These are phyloP conservation scores for Augiades crinisus DNA, from an alignment of 2,888 invertebrate genomes.

Conservation along the genomic window DNA sequence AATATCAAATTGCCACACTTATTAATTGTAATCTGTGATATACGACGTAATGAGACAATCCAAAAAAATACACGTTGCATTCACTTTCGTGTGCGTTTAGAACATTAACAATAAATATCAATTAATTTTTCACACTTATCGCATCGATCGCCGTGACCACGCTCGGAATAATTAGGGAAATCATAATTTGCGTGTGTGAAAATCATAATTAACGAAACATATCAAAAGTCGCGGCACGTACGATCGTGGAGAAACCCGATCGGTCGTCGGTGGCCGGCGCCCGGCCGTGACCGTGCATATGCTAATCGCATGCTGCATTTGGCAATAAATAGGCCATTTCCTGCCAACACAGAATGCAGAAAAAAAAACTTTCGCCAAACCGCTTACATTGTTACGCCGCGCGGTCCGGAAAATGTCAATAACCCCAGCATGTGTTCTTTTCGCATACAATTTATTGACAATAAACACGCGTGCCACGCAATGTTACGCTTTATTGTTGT, in stretches of 20 bases:
- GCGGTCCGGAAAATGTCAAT: slow-evolving; percentile 17
- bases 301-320: slow-evolving; percentile 54
- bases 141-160: slow-evolving; percentile 19
- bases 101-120: background rate
- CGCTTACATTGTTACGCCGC: slow-evolving; percentile 16
- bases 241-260: slow-evolving; percentile 52
- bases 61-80: background rate
- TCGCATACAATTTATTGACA: slow-evolving; percentile 9
- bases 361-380: slow-evolving; percentile 47
- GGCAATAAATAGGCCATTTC: slow-evolving; percentile 61
- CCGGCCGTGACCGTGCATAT: slow-evolving; percentile 56
- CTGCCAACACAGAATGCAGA: slow-evolving; percentile 53
- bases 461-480: background rate
- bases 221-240: slow-evolving; percentile 55
- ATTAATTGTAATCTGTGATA: background rate
- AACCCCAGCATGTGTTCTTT: slow-evolving; percentile 13
- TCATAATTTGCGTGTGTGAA: slow-evolving; percentile 39
- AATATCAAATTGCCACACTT: background rate
- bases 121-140: slow-evolving; percentile 17
- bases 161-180: slow-evolving; percentile 45
- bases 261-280: slow-evolving; percentile 32
- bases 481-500: background rate
- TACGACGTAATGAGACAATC: slow-evolving; percentile 2
- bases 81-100: slow-evolving; percentile 14
- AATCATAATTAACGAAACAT: slow-evolving; percentile 33